Conservation (phyloP, 2,888 invertebrate genomes). For the Pheosia gnoma region DNA sequence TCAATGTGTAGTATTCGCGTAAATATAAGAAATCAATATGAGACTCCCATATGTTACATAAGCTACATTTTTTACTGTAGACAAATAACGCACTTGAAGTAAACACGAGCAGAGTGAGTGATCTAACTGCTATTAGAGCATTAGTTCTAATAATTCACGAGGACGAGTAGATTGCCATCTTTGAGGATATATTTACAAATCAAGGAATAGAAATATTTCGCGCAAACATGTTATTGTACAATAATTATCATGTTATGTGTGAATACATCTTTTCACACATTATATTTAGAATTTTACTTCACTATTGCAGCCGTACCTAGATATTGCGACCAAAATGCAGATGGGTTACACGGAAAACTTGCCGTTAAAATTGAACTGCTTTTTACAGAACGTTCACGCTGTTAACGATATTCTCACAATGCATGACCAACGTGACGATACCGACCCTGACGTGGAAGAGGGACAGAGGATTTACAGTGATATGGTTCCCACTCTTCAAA, state of each 20-base stretch:
- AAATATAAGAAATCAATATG: too few relatives aligned
- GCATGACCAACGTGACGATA: conserved; percentile 86
- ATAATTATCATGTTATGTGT: not conserved
- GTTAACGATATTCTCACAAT: conserved; percentile 91
- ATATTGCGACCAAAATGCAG: not conserved
- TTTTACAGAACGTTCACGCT: conserved; percentile 87
- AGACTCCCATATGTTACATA: too few relatives aligned
- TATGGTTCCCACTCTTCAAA: conserved; percentile 89
- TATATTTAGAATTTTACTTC: not conserved
- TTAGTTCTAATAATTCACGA: not conserved
- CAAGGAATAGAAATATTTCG: not conserved
- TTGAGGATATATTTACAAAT: not conserved
- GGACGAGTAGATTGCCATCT: not conserved
- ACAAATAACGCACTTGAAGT: too few relatives aligned
- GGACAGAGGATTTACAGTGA: conserved; percentile 80
- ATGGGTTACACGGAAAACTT: too few relatives aligned
- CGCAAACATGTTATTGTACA: not conserved
- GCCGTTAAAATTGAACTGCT: not conserved
- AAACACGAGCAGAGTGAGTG: too few relatives aligned
- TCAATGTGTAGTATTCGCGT: too few relatives aligned
- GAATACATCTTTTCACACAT: not conserved
- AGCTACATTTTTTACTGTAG: too few relatives aligned
- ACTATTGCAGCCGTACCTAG: not conserved
- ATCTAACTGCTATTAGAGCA: too few relatives aligned
- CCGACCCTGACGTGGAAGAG: conserved; percentile 85